Conservation (phyloP, 1,140 invertebrate species). For the Lethocerus indicus region DNA sequence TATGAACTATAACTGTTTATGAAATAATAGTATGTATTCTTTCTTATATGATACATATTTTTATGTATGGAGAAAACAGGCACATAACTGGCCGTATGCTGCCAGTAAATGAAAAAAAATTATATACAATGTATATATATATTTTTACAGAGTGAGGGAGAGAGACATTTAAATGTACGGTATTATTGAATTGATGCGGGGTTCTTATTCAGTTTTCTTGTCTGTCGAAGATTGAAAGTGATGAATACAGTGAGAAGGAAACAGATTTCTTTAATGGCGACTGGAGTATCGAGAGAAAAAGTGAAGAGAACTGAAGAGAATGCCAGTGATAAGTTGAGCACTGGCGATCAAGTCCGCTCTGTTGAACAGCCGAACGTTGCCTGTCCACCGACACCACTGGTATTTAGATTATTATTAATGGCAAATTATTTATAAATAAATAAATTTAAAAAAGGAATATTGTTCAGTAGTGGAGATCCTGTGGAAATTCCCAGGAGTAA, state of each 20-base stretch:
- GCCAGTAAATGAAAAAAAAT: not conserved
- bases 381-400: not conserved
- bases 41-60: too few species aligned
- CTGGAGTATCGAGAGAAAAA: slow-evolving; percentile 8
- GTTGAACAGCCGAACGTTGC: not conserved
- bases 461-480: not conserved
- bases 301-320: not conserved
- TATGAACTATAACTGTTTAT: too few species aligned
- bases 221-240: slow-evolving; percentile 7
- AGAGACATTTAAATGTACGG: too few species aligned
- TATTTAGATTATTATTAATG: not conserved
- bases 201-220: not conserved
- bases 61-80: too few species aligned
- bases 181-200: too few species aligned
- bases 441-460: not conserved
- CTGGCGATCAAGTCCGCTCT: too few species aligned
- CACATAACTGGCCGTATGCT: too few species aligned
- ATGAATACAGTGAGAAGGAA: slow-evolving; percentile 8
- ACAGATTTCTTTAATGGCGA: slow-evolving; percentile 2
- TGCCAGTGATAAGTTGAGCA: not conserved
- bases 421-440: not conserved
- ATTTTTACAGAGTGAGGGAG: too few species aligned
- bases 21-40: too few species aligned
- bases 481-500: too few species aligned
- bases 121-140: too few species aligned